Conservation (phyloP, 2,113 vertebrate genomes). For the Micronycteris hirsuta region DNA sequence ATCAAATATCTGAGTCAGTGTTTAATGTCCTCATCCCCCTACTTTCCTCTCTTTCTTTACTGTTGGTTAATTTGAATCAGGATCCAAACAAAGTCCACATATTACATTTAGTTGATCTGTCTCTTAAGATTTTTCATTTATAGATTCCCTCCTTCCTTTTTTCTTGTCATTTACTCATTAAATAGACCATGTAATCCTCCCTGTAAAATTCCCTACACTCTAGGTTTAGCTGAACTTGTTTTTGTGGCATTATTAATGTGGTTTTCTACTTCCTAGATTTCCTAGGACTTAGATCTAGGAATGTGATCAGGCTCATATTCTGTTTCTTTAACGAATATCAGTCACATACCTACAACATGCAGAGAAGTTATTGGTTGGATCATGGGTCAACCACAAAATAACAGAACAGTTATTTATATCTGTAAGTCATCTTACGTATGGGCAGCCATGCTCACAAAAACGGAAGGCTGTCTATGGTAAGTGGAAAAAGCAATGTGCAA, state of each 20-base stretch:
- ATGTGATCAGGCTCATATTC: neutral
- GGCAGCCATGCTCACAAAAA: neutral
- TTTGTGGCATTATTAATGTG: neutral
- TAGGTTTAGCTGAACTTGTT: neutral
- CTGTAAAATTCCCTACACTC: neutral
- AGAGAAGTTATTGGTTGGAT: neutral
- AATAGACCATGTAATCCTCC: neutral
- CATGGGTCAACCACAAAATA: neutral
- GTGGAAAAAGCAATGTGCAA: neutral
- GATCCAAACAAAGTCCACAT: neutral
- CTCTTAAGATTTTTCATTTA: neutral
- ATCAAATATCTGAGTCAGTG: neutral
- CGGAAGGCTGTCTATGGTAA: neutral
- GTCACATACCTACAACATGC: neutral
- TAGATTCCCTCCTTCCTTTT: neutral
- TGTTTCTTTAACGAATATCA: neutral
- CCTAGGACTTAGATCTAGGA: neutral
- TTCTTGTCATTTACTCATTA: neutral
- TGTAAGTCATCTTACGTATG: neutral
- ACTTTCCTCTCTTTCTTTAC: neutral
- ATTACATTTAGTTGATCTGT: neutral
- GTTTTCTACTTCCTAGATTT: neutral
- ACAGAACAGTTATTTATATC: neutral
- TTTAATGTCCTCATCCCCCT: neutral
- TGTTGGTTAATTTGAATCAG: neutral